A percentile compares a stretch with the other conserved stretches of the same genome.
Conservation (phyloP, 2,888 invertebrate species). For the Vesta saturnalis region DNA sequence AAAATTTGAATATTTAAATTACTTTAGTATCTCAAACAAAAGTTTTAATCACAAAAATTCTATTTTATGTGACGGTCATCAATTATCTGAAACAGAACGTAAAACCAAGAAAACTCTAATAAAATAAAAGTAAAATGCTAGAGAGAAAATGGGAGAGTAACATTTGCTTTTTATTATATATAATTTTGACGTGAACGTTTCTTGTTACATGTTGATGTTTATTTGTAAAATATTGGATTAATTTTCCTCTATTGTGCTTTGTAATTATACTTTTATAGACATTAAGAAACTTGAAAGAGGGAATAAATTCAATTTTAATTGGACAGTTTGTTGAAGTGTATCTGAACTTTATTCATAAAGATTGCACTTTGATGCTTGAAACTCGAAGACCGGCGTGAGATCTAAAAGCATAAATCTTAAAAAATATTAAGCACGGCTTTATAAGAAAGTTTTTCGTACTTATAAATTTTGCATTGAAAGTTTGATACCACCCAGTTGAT, state of each 20-base stretch:
- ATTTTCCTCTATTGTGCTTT: slow-evolving; percentile 38
- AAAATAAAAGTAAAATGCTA: slow-evolving; percentile 5
- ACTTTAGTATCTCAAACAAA: slow-evolving; percentile 18
- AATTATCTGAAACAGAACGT: background rate
- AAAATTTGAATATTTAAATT: slow-evolving; percentile 39
- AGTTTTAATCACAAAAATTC: slow-evolving; percentile 14
- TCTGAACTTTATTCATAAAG: slow-evolving; percentile 41
- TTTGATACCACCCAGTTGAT: slow-evolving; percentile 20
- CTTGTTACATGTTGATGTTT: slow-evolving; percentile 39
- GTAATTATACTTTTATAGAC: slow-evolving; percentile 43
- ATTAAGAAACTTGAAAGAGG: slow-evolving; percentile 39
- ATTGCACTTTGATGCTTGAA: slow-evolving; percentile 41
- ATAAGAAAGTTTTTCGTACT: slow-evolving; percentile 26
- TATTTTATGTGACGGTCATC: slow-evolving; percentile 4
- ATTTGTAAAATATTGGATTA: slow-evolving; percentile 40
- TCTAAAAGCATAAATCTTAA: slow-evolving; percentile 23
- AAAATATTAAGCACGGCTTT: slow-evolving; percentile 27
- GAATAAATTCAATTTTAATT: slow-evolving; percentile 42
- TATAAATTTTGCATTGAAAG: slow-evolving; percentile 30
- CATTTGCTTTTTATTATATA: slow-evolving; percentile 43
- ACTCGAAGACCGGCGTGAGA: slow-evolving; percentile 15
- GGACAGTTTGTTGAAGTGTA: slow-evolving; percentile 38
- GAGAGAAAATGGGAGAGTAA: slow-evolving; percentile 27
- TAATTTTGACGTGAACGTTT: slow-evolving; percentile 37
- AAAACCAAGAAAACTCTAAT: slow-evolving; percentile 3